Evolutionary conservation across 2,888 invertebrate genomes (phyloP), one percentile per base, ranked within the genome.

Genomic region (Temnothorax ravouxi): DNA sequence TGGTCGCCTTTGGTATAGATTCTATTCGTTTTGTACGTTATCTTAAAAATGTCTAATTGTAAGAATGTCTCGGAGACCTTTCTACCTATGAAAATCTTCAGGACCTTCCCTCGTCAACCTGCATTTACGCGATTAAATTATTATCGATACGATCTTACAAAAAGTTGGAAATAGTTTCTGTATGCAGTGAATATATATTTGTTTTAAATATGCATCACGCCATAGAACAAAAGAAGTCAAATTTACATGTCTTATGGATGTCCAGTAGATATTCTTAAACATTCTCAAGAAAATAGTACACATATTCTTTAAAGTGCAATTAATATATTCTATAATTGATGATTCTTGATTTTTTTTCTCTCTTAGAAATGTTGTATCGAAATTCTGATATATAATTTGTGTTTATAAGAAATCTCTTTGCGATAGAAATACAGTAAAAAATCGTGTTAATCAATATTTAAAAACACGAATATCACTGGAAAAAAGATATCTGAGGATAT

Each of bases 1-100:
- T 79, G 79, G 34, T 79, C 79, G 56, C 59, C 79, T 79, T 79
- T 79, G 71, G 21, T 59, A 71, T 34, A 47, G 44, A 18, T 79
- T 71, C 18, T 56, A 59, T 71, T 71, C 44, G 54, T 77, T 67
- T 69, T 69, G 44, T 54, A 77, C 3, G 25, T 47, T 76, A 2
- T 50, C 8, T 52, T 41, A 25, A 66, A 52, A 52, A 76, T 54
- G 18, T 66, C 15, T 52, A 29, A 29, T 29, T 29, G 29, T 29
- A 21, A 47, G 29, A 61, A 61, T 11, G 11, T 56, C 38, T 15
- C 21, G 13, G n/a, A 54, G 21, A 18, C 3, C 29, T 29, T 29
- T 29, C 29, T 29, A 6, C 41, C 21, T 71, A 69, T 2, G n/a
- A 34, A 59, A 41, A n/a, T 59, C 44, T 44, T 59, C 5, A 29